These are phyloP conservation scores for Agriotes lineatus DNA, from an alignment of 2,888 invertebrate genomes.

Conservation along the genomic window DNA sequence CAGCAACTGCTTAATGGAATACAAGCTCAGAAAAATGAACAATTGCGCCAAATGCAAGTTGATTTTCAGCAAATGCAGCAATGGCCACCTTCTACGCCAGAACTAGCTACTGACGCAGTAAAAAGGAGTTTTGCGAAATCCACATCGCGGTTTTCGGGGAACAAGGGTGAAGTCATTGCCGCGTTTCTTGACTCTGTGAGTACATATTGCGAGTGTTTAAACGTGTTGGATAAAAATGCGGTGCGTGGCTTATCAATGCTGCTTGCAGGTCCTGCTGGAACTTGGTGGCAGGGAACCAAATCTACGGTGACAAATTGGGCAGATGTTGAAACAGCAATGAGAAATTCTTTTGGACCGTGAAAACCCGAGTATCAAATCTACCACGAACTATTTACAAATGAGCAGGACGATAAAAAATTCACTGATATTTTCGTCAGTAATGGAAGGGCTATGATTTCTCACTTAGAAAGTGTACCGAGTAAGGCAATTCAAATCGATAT, in stretches of 20 bases:
- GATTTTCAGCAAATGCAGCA: not conserved
- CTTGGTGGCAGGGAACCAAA: not conserved
- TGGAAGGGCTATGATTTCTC: not conserved
- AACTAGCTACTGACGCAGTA: no score
- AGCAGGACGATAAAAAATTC: not conserved
- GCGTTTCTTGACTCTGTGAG: slow-evolving; percentile 5
- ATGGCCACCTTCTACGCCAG: no score
- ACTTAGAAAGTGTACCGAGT: not conserved
- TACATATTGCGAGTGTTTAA: slow-evolving; percentile 23
- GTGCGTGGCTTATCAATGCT: not conserved
- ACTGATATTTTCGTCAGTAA: not conserved
- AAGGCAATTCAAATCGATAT: not conserved
- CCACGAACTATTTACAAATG: not conserved
- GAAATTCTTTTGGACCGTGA: not conserved
- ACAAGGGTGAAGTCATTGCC: not conserved
- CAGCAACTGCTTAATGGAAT: no score
- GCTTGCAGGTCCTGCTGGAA: not conserved
- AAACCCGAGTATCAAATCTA: not conserved
- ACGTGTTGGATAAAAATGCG: slow-evolving; percentile 26
- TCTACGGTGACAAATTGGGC: not conserved
- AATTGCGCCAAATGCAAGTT: no score
- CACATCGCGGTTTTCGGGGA: slow-evolving; percentile 2
- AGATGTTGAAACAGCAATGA: not conserved
- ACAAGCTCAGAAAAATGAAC: no score
- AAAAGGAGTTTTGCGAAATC: no score